A percentile compares a stretch with the other conserved stretches of the same genome.
Evolutionary conservation across 2,797 vertebrate species (phyloP).

Genomic region (Catharus ustulatus): DNA sequence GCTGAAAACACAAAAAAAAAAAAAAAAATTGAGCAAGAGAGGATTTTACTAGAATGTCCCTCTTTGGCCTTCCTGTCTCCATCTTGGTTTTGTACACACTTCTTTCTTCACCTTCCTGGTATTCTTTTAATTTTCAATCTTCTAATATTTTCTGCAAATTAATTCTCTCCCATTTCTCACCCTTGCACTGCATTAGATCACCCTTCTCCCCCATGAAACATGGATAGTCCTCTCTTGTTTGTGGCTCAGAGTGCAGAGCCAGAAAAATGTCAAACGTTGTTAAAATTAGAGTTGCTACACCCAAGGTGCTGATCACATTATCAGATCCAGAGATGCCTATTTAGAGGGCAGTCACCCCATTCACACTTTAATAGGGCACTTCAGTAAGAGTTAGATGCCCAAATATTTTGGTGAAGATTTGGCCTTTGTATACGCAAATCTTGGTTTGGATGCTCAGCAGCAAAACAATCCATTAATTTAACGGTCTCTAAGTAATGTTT

Average conservation of each 20-base stretch:
- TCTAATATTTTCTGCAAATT: neutral
- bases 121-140: neutral
- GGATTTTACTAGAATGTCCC: neutral
- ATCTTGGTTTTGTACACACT: neutral
- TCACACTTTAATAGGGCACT: neutral
- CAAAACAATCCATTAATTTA: slow-evolving; percentile 5
- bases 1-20: neutral
- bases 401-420: neutral
- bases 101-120: neutral
- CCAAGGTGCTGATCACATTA: neutral
- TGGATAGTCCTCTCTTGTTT: neutral
- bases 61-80: neutral
- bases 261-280: neutral
- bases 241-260: neutral
- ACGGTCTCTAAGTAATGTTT: neutral
- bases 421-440: neutral
- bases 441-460: neutral
- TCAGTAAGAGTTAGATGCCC: neutral
- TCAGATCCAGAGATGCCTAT: neutral
- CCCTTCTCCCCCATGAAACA: neutral
- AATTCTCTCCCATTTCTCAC: neutral
- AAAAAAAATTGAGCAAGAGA: neutral
- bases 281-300: neutral
- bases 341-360: neutral
- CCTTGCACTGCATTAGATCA: neutral